Evolutionary conservation across 2,113 vertebrate genomes (phyloP).

Genomic region (Sebastes schlegelii): DNA sequence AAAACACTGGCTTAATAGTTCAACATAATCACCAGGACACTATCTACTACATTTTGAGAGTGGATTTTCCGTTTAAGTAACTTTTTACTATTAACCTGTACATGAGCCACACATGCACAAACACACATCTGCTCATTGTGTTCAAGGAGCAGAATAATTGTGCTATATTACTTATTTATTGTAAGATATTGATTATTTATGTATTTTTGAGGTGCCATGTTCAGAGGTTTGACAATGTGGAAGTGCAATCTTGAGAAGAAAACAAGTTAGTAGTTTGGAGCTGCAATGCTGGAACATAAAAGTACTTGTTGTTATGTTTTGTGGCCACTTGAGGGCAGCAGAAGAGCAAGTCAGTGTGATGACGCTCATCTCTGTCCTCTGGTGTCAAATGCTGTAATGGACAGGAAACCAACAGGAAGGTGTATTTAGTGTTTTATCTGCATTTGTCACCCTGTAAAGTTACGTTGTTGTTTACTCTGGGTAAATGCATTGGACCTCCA

Average conservation of each 20-base stretch:
- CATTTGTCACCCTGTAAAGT: conserved; percentile 59
- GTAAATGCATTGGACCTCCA: no score
- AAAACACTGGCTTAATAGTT: no score
- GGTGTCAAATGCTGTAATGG: conserved; percentile 1
- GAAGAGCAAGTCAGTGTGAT: conserved; percentile 8
- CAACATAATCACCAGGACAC: no score
- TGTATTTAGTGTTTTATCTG: conserved; percentile 49
- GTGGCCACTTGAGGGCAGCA: conserved; percentile 59
- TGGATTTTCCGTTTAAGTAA: not conserved
- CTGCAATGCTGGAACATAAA: conserved; percentile 34
- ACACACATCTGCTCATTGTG: conserved; percentile 42
- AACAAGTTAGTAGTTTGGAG: conserved; percentile 25
- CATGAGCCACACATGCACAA: conserved; percentile 41
- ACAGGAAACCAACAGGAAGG: conserved; percentile 31
- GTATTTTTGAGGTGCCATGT: conserved; percentile 52
- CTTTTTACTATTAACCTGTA: conserved; percentile 34
- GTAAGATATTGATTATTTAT: conserved; percentile 64
- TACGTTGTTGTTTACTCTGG: not conserved
- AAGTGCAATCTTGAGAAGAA: conserved; percentile 20
- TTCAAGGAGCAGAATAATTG: conserved; percentile 37
- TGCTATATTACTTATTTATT: conserved; percentile 73
- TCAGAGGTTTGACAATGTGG: conserved; percentile 38
- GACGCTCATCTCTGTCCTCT: not conserved
- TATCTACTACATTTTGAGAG: not conserved
- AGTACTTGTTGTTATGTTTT: conserved; percentile 40